These are phyloP conservation scores for Chunga burmeisteri DNA, from an alignment of 2,113 vertebrate genomes.

Conservation along the genomic window DNA sequence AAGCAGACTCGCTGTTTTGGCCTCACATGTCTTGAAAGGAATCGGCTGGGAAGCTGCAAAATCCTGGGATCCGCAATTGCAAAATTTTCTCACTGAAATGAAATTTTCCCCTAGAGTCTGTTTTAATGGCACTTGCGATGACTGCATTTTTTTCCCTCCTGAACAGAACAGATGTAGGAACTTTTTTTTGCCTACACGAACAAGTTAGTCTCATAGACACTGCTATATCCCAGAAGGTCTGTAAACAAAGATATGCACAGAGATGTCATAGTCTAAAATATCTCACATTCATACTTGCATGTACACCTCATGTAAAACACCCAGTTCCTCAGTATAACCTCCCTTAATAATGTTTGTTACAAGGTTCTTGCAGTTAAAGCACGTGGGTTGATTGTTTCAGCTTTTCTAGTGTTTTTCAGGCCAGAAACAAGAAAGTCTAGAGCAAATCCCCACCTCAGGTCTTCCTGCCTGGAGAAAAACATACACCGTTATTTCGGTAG, in stretches of 20 bases:
- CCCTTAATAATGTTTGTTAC: neutral
- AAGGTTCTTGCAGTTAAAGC: neutral
- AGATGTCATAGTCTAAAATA: neutral
- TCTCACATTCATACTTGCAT: neutral
- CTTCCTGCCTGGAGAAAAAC: neutral
- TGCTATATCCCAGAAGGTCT: neutral
- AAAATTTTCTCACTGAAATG: neutral
- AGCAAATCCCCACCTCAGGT: neutral
- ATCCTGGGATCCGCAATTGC: neutral
- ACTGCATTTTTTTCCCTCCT: neutral
- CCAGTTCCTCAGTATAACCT: neutral
- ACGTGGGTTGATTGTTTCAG: neutral
- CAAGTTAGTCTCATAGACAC: neutral
- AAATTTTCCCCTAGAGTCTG: neutral
- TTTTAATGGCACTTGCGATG: neutral
- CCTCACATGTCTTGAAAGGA: neutral
- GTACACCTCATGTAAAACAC: neutral
- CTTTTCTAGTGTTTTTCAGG: neutral
- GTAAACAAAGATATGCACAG: neutral
- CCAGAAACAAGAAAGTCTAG: neutral
- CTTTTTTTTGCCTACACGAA: neutral
- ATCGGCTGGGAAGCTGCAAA: neutral
- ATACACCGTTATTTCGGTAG: neutral
- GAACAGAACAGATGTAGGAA: neutral
- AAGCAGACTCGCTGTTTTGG: neutral